Percentiles rank a stretch among this genome's conserved stretches.
phyloP scores from a whole-genome alignment of 2,888 invertebrate species.

The Achlya flavicornis region DNA sequence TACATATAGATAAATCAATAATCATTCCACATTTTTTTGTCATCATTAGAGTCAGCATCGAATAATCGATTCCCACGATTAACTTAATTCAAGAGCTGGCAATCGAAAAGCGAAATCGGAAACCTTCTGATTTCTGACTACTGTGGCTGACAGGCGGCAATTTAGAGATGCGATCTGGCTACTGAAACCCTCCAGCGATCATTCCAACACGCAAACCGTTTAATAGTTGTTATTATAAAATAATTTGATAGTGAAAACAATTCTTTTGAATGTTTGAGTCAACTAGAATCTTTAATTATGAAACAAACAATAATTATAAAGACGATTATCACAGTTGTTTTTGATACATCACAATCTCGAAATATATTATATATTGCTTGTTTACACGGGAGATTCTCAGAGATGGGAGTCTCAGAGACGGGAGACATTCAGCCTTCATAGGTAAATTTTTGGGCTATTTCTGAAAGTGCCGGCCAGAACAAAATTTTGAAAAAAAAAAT shows the following conservation, averaged over 20 bases:
- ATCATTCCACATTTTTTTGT: slow-evolving; percentile 21
- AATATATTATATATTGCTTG: neutral
- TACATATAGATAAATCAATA: slow-evolving; percentile 11
- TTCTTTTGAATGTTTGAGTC: neutral
- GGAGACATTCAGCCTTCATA: too few species aligned
- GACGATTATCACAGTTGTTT: neutral
- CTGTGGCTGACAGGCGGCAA: slow-evolving; percentile 62
- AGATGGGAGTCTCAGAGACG: too few species aligned
- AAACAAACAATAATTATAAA: neutral
- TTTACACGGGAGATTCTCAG: too few species aligned
- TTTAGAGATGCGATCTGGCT: slow-evolving; percentile 51
- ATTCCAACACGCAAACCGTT: slow-evolving; percentile 58
- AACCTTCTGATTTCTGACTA: slow-evolving; percentile 32
- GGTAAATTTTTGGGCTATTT: too few species aligned
- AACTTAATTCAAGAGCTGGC: slow-evolving; percentile 35
- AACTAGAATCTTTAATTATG: neutral
- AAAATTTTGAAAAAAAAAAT: too few species aligned
- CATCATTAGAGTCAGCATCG: slow-evolving; percentile 27
- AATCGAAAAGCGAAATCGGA: slow-evolving; percentile 45
- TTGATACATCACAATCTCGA: neutral
- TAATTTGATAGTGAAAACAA: slow-evolving; percentile 11
- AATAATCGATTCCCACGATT: slow-evolving; percentile 70
- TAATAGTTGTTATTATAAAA: slow-evolving; percentile 8
- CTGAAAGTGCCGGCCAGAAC: too few species aligned
- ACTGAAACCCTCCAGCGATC: slow-evolving; percentile 44